Percentiles rank a stretch among this genome's conserved stretches.
phyloP scores from a whole-genome alignment of 2,797 vertebrate genomes.

The Crocodylus rhombifer region DNA sequence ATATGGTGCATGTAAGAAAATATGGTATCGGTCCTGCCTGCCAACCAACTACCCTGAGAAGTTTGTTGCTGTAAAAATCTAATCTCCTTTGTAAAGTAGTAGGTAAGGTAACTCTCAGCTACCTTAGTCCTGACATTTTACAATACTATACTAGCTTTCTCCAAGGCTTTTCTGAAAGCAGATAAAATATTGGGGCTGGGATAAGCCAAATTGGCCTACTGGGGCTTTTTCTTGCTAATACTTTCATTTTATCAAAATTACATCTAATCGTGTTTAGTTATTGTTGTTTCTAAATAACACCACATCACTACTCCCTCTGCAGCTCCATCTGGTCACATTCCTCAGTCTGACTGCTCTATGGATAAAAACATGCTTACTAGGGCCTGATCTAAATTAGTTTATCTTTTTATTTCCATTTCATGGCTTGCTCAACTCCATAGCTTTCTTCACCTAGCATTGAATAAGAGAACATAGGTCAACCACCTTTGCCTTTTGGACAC shows the following conservation, averaged over 20 bases:
- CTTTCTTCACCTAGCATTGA: slow-evolving; percentile 50
- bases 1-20: no score
- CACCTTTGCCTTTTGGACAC: slow-evolving; percentile 74
- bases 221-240: slow-evolving; percentile 54
- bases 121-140: neutral
- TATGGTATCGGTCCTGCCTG: no score
- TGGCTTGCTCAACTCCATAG: slow-evolving; percentile 39
- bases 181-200: slow-evolving; percentile 37
- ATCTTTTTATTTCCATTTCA: slow-evolving; percentile 71
- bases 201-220: slow-evolving; percentile 4
- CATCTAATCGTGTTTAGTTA: slow-evolving; percentile 48
- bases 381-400: slow-evolving; percentile 73
- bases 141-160: neutral
- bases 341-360: slow-evolving; percentile 72
- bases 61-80: neutral
- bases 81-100: fast-evolving
- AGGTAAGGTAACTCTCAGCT: neutral
- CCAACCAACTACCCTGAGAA: neutral
- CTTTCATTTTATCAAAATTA: slow-evolving; percentile 65
- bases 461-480: slow-evolving; percentile 16
- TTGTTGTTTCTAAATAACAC: slow-evolving; percentile 65
- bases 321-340: slow-evolving; percentile 76
- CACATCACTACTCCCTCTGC: slow-evolving; percentile 65
- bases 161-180: neutral
- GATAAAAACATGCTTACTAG: slow-evolving; percentile 64